These are phyloP conservation scores for Aleiodes sp. DNA, from an alignment of 1,140 invertebrate genomes.

Conservation along the genomic window DNA sequence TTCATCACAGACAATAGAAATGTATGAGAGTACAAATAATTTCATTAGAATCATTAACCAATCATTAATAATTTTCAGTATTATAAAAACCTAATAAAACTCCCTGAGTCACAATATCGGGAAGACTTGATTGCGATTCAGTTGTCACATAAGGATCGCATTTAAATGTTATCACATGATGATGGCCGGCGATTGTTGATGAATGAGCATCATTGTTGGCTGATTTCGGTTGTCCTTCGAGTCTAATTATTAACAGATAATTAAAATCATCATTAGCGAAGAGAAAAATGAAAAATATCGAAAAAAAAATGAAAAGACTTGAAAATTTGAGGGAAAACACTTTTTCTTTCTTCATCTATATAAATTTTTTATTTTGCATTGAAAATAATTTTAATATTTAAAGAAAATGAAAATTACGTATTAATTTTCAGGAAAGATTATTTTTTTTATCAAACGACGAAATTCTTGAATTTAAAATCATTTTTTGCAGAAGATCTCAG, in stretches of 20 bases:
- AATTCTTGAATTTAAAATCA: too few relatives aligned
- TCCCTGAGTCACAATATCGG: constrained; percentile 66
- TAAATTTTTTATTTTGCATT: too few relatives aligned
- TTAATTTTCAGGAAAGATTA: too few relatives aligned
- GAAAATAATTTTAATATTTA: too few relatives aligned
- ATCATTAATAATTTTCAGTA: constrained; percentile 41
- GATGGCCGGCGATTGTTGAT: constrained; percentile 48
- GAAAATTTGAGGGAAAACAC: background rate
- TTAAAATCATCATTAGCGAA: constrained; percentile 5
- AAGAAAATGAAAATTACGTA: too few relatives aligned
- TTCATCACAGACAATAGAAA: constrained; percentile 22
- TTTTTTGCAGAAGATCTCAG: too few relatives aligned
- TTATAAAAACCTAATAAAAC: constrained; percentile 63
- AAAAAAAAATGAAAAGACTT: constrained; percentile 13
- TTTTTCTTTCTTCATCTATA: background rate
- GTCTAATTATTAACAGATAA: too few relatives aligned
- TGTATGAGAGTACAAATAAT: constrained; percentile 11
- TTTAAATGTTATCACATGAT: constrained; percentile 62
- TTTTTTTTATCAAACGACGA: too few relatives aligned
- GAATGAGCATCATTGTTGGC: constrained; percentile 2
- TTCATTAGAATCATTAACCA: background rate
- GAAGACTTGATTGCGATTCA: constrained; percentile 56
- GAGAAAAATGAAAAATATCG: constrained; percentile 15
- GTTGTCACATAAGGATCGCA: constrained; percentile 57
- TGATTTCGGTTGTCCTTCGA: constrained; percentile 37